These are phyloP conservation scores for Eurytoma adleriae DNA, from an alignment of 2,888 invertebrate genomes.

Conservation along the genomic window DNA sequence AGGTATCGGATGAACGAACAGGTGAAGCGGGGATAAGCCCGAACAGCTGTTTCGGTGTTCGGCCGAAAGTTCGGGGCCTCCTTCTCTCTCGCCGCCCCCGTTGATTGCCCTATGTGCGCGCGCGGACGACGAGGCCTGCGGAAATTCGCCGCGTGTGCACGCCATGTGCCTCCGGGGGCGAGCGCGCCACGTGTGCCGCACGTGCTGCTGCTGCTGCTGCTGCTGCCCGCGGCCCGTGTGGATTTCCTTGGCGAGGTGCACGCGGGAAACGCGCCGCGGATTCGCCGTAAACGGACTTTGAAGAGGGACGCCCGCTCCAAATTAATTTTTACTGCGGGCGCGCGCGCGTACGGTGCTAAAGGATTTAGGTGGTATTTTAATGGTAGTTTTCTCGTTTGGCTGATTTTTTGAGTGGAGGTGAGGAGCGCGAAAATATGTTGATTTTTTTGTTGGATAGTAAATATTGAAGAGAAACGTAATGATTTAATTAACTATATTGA, in stretches of 20 bases:
- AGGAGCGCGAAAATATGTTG: no score
- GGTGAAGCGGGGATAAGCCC: slow-evolving; percentile 66
- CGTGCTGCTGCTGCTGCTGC: not conserved
- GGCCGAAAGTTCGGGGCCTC: slow-evolving; percentile 54
- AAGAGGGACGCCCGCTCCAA: slow-evolving; percentile 41
- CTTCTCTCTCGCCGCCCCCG: not conserved
- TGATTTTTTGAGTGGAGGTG: not conserved
- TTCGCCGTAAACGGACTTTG: slow-evolving; percentile 34
- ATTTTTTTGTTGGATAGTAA: no score
- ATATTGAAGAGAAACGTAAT: no score
- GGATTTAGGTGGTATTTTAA: not conserved
- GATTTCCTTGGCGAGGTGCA: slow-evolving; percentile 25
- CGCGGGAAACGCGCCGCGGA: slow-evolving; percentile 37
- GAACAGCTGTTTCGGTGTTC: slow-evolving; percentile 69
- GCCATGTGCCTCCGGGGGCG: slow-evolving; percentile 3
- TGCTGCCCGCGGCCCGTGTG: not conserved
- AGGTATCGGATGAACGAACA: slow-evolving; percentile 62
- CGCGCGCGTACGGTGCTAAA: not conserved
- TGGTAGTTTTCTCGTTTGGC: not conserved
- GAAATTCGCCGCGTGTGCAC: not conserved
- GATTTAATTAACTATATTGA: no score
- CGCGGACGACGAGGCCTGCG: no score
- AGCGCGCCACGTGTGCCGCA: slow-evolving; percentile 22
- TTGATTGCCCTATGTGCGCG: not conserved
- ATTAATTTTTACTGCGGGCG: slow-evolving; percentile 26